Conservation (phyloP, 2,888 invertebrate genomes). For the Aethes cnicana region DNA sequence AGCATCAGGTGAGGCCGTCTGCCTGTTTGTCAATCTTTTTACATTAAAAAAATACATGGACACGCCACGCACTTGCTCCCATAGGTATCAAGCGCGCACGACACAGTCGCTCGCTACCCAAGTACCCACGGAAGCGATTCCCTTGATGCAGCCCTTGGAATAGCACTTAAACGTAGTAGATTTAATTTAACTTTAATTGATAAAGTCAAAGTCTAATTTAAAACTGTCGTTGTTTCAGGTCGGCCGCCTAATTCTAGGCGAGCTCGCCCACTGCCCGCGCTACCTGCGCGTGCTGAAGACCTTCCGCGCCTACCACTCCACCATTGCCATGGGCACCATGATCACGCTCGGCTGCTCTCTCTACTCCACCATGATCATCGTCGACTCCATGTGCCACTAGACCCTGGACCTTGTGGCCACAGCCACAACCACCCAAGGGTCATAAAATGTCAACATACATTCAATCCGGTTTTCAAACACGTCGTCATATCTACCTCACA, state of each 20-base stretch:
- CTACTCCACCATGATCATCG: slow-evolving; percentile 74
- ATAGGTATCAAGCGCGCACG: too few species aligned
- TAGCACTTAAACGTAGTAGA: too few species aligned
- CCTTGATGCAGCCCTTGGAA: too few species aligned
- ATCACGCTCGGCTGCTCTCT: slow-evolving; percentile 72
- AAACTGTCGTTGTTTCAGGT: slow-evolving; percentile 65
- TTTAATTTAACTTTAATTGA: too few species aligned
- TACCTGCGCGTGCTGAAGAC: slow-evolving; percentile 88
- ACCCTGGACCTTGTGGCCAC: slow-evolving; percentile 22
- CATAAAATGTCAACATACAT: too few species aligned
- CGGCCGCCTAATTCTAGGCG: slow-evolving; percentile 87
- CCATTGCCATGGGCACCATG: slow-evolving; percentile 91
- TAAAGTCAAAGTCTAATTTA: background rate
- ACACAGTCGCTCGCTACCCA: too few species aligned
- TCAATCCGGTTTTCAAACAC: slow-evolving; percentile 10
- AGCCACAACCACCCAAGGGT: slow-evolving; percentile 3
- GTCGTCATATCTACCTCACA: slow-evolving; percentile 21
- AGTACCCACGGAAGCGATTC: too few species aligned
- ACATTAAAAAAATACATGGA: too few species aligned
- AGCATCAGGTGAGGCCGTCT: too few species aligned
- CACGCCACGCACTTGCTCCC: too few species aligned
- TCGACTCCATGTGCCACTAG: slow-evolving; percentile 71
- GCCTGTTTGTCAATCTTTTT: too few species aligned
- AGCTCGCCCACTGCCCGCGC: slow-evolving; percentile 88
- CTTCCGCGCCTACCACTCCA: slow-evolving; percentile 89